phyloP scores from a whole-genome alignment of 1,140 invertebrate genomes.

The Sarcophaga bullata region DNA sequence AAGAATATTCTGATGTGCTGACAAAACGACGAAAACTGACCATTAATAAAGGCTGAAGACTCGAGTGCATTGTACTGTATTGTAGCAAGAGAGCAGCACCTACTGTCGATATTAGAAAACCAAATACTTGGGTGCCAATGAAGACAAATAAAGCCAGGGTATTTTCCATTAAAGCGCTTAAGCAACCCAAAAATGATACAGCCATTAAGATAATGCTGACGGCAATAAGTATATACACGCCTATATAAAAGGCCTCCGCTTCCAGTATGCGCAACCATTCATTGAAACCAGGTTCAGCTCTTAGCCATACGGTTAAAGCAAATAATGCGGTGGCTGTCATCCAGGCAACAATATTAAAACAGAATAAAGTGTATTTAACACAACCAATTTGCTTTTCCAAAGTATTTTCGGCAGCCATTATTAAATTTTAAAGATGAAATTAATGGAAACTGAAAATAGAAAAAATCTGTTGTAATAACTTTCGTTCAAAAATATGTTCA shows the following conservation, averaged over 20 bases:
- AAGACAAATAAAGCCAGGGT: conserved; percentile 71
- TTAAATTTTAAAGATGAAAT: background rate
- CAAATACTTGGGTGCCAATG: conserved; percentile 74
- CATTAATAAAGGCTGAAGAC: conserved; percentile 78
- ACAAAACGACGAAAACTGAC: conserved; percentile 78
- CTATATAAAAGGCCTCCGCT: conserved; percentile 81
- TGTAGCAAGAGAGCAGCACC: conserved; percentile 82
- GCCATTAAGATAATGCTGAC: conserved; percentile 77
- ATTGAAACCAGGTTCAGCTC: conserved; percentile 80
- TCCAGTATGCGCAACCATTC: conserved; percentile 81
- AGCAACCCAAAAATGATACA: conserved; percentile 79
- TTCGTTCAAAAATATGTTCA: background rate
- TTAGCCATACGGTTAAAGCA: conserved; percentile 81
- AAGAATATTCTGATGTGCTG: conserved; percentile 69
- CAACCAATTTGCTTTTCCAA: conserved; percentile 75
- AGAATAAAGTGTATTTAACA: conserved; percentile 78
- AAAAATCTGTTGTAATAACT: background rate
- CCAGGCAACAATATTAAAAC: conserved; percentile 76
- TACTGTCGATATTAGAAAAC: conserved; percentile 77
- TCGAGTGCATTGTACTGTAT: conserved; percentile 81
- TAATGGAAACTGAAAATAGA: conserved; percentile 16
- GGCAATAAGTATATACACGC: conserved; percentile 81
- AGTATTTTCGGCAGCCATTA: conserved; percentile 57
- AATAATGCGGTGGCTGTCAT: conserved; percentile 80
- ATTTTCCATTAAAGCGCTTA: conserved; percentile 77